Percentiles rank a stretch among this genome's conserved stretches.
phyloP scores from a whole-genome alignment of 2,113 vertebrate genomes.

The Prunella fulvescens region DNA sequence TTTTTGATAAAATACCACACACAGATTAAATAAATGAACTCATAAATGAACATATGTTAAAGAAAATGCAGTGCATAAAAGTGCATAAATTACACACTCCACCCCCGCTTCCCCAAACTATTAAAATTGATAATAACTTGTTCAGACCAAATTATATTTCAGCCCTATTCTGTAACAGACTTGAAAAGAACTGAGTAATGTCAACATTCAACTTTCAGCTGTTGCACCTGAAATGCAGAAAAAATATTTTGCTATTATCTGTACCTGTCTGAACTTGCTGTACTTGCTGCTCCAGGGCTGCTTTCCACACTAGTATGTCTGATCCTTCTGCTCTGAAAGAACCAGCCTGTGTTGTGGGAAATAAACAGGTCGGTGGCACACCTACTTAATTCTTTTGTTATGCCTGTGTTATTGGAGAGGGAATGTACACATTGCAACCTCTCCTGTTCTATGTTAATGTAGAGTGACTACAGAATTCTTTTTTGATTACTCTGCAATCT shows the following conservation, averaged over 20 bases:
- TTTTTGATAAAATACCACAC: not conserved
- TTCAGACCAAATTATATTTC: not conserved
- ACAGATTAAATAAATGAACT: not conserved
- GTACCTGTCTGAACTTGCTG: slow-evolving; percentile 19
- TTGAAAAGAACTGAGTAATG: not conserved
- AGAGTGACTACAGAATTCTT: not conserved
- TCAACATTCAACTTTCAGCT: not conserved
- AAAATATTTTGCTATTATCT: not conserved
- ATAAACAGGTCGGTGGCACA: not conserved
- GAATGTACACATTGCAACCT: not conserved
- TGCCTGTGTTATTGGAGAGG: not conserved
- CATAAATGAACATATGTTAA: not conserved
- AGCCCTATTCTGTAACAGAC: not conserved
- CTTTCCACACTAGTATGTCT: not conserved
- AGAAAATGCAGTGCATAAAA: not conserved
- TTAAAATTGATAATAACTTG: not conserved
- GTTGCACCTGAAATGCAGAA: not conserved
- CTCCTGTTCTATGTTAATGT: not conserved
- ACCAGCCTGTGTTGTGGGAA: not conserved
- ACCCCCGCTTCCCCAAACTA: accelerated
- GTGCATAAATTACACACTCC: not conserved
- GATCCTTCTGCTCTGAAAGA: not conserved
- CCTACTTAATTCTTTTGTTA: not conserved
- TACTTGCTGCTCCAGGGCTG: not conserved
- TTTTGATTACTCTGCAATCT: slow-evolving; percentile 18